Base-by-base conservation (phyloP, 2,113 vertebrate species). In the Anarhynchus alexandrinus region DNA sequence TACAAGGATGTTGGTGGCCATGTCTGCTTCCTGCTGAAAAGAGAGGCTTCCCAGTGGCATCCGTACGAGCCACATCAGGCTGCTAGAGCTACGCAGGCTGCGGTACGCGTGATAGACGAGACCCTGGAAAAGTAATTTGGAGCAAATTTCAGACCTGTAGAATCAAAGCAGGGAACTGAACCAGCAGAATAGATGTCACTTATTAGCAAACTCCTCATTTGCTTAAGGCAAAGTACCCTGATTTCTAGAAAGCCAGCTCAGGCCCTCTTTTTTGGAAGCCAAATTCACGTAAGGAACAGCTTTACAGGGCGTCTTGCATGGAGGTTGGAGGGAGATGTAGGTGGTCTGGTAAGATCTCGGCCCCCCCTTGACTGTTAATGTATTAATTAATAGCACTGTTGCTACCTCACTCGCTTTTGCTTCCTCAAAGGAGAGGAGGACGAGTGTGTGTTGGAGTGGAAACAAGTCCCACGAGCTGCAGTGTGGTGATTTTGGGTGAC, bases 91-190 rank as follows among this genome's bases (percentile, higher is more conserved):
- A 45, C n/a, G n/a, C n/a, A 49, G 40, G 29, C 12, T 58, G 58
- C 26, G 11, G n/a, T 0, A 13, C 0, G 0, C 0, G 3, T 32
- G 36, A 59, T 2, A 85, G 34, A 67, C 43, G 19, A 55, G 11
- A 72, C 23, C 36, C 47, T 36, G 34, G 30, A 67, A 65, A 91
- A 82, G 34, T 11, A n/a, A 80, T 73, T 18, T 42, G 36, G 49
- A 52, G 54, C 43, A 54, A 51, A 65, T 64, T 64, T 61, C 82
- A 91, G 57, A 61, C 25, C n/a, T 11, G 23, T 40, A 38, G 47
- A 47, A 49, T 19, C 57, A 64, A 78, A 84, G 9, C 16, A 58
- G 64, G 54, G 45, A 83, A 23, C 0, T 6, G 18, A 88, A 78
- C 13, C 40, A 45, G 20, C 16, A 38, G 32, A 74, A 86, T 8